These are phyloP conservation scores for Drosophila virilis DNA, from an alignment of 1,140 invertebrate species.

Conservation along the genomic window DNA sequence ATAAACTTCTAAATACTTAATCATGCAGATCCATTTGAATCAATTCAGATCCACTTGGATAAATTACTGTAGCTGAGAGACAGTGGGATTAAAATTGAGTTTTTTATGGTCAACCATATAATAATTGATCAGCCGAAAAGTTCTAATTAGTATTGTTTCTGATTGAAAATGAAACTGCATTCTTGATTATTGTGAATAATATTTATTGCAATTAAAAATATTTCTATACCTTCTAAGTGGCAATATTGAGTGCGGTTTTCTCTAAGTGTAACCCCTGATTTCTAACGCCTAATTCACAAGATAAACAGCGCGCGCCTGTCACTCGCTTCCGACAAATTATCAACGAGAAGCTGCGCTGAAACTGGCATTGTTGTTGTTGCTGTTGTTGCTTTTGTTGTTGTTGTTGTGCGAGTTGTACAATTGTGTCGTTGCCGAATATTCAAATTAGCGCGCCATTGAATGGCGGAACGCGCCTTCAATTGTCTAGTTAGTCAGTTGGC, in stretches of 20 bases:
- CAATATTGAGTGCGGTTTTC: slow-evolving; percentile 19
- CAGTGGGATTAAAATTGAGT: too few relatives aligned
- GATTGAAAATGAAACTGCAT: too few relatives aligned
- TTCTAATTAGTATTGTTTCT: too few relatives aligned
- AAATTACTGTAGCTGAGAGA: too few relatives aligned
- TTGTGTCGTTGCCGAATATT: slow-evolving; percentile 70
- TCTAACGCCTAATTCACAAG: slow-evolving; percentile 69
- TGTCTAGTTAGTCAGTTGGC: slow-evolving; percentile 61
- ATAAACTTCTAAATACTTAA: too few relatives aligned
- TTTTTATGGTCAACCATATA: too few relatives aligned
- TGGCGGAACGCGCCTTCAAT: slow-evolving; percentile 49
- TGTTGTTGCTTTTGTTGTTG: slow-evolving; percentile 43
- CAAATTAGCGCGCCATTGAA: slow-evolving; percentile 70
- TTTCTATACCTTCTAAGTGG: too few relatives aligned
- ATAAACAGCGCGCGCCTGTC: slow-evolving; percentile 77
- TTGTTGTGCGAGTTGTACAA: slow-evolving; percentile 39
- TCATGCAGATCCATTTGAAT: too few relatives aligned
- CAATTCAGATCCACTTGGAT: too few relatives aligned
- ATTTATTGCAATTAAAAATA: too few relatives aligned
- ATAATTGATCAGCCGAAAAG: too few relatives aligned
- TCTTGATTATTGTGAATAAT: too few relatives aligned
- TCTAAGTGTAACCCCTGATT: slow-evolving; percentile 43
- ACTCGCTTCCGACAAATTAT: slow-evolving; percentile 78
- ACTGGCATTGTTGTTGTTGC: slow-evolving; percentile 13
- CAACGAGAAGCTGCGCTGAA: slow-evolving; percentile 41